Base-by-base conservation (phyloP, 2,797 vertebrate species). In the Micropoecilia bifurca region DNA sequence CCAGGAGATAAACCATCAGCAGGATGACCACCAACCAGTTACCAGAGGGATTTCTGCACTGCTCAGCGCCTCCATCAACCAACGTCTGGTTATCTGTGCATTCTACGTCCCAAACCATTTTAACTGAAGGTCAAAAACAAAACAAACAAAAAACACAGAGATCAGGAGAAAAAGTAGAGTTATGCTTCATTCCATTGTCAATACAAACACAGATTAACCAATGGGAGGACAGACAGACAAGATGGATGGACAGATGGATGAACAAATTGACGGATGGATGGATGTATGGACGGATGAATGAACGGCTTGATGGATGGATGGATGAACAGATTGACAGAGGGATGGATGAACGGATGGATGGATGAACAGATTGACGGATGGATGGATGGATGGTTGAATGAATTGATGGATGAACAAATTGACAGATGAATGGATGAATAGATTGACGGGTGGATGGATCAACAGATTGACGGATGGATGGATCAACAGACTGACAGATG, bases 1-100 rank as follows among this genome's bases (percentile, higher is more conserved):
- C 97, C 5, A 98, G 94, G 71, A 98, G 95, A 87, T 97, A 98
- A 80, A 97, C 0, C 1, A 98, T 84, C 3, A 98, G 96, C 68
- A 98, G 95, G 39, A 97, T 87, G 0, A 98, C 96, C 48, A 98
- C 97, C 71, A 98, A 95, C 97, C 97, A 98, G 95, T 98, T 98
- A 80, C 95, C 96, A 3, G 94, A 91, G 3, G 78, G 9, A 28
- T 92, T 94, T 83, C 96, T 94, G 61, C 97, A 98, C 0, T 96
- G 96, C 0, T 96, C 94, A 0, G 46, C 73, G 0, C 96, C 96
- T 0, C 4, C 82, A 5, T 92, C 0, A 80, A 97, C 94, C 72
- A 93, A 39, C 0, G 95, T 92, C 8, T 86, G 30, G 30, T 97
- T 96, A 18, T 88, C 13, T 14, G 96, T 96, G 91, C 97, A 98